Conservation (phyloP, 2,888 invertebrate species). For the Tenthredo mesomela region DNA sequence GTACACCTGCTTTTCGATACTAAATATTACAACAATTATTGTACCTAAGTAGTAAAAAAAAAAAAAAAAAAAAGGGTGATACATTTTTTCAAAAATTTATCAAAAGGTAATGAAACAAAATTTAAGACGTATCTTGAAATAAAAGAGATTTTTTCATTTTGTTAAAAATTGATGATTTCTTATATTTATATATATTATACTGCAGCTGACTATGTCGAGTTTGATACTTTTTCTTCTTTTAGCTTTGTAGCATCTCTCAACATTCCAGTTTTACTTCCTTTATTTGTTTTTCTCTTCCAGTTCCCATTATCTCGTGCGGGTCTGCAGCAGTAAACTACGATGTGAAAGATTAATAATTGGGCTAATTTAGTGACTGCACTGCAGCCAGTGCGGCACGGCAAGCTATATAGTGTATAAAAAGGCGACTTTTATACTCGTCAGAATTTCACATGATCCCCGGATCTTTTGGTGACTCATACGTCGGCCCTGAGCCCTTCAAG, state of each 20-base stretch:
- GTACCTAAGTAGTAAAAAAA: not conserved
- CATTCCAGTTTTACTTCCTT: conserved; percentile 10
- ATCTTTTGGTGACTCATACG: conserved; percentile 20
- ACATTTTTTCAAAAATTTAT: not conserved
- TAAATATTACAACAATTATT: not conserved
- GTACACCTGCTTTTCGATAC: conserved; percentile 30
- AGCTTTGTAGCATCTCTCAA: conserved; percentile 12
- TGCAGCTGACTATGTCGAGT: too few relatives aligned
- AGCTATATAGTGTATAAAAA: conserved; percentile 3
- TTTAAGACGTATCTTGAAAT: too few relatives aligned
- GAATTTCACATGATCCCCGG: conserved; percentile 33
- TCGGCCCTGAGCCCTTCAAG: not conserved
- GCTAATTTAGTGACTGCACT: not conserved
- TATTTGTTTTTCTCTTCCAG: not conserved
- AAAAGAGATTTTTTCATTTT: not conserved
- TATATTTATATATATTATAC: not conserved
- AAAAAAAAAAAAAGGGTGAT: not conserved
- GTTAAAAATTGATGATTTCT: not conserved
- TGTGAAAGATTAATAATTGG: conserved; percentile 12
- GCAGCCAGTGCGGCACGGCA: too few relatives aligned
- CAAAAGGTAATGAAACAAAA: not conserved
- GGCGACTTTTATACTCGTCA: not conserved
- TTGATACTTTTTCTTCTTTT: too few relatives aligned
- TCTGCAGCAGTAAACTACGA: not conserved
- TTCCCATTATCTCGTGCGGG: not conserved